phyloP scores from a whole-genome alignment of 2,888 invertebrate genomes.

The Xanthorhoe spadicearia region DNA sequence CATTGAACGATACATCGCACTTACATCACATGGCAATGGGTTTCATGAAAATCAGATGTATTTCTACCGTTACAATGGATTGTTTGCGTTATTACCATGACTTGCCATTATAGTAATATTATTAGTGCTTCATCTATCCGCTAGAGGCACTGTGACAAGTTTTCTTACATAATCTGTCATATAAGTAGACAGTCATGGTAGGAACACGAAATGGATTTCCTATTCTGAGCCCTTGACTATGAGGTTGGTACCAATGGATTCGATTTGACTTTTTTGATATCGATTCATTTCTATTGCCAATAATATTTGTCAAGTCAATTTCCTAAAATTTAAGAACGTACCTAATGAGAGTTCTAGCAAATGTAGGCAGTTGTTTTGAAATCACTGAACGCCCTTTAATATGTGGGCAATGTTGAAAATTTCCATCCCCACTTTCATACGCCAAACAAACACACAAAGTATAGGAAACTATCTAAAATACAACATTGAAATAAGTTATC shows the following conservation, averaged over 20 bases:
- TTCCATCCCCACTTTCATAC: neutral
- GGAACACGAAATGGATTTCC: slow-evolving; percentile 1
- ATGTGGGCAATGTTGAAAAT: neutral
- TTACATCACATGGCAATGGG: slow-evolving; percentile 4
- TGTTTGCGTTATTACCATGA: too few relatives aligned
- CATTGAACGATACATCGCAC: slow-evolving; percentile 12
- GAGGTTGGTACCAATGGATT: neutral
- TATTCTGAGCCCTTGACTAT: slow-evolving; percentile 2
- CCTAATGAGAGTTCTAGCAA: neutral
- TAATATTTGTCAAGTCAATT: neutral
- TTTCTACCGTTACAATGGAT: neutral
- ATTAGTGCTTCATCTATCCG: too few relatives aligned
- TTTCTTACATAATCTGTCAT: too few relatives aligned
- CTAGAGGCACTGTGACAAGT: too few relatives aligned
- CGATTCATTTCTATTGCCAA: neutral
- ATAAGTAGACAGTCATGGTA: too few relatives aligned
- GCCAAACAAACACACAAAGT: neutral
- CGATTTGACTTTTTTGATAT: neutral
- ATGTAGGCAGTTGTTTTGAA: neutral
- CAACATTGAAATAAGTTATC: neutral
- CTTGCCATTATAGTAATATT: too few relatives aligned
- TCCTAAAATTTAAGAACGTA: neutral
- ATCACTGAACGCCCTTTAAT: neutral
- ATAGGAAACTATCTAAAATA: neutral
- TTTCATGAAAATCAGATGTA: slow-evolving; percentile 20